Percentiles rank a stretch among this genome's conserved stretches.
phyloP scores from a whole-genome alignment of 2,113 vertebrate genomes.

The Chaetodon trifascialis region DNA sequence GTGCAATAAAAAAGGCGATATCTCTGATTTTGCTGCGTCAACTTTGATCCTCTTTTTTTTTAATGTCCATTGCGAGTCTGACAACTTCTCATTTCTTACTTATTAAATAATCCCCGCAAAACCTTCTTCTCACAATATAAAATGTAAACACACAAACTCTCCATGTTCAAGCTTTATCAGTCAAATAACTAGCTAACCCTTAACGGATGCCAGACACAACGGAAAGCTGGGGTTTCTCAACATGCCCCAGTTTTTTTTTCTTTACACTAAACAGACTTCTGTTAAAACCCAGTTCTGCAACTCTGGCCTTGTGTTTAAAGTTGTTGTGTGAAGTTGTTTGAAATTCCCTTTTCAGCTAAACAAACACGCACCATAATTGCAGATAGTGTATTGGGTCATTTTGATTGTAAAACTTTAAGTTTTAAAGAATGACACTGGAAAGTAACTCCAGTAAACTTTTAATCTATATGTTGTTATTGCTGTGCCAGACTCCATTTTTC shows the following conservation, averaged over 20 bases:
- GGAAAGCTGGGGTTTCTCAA: background rate
- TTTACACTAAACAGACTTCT: background rate
- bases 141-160: conserved; percentile 10
- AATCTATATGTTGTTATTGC: conserved; percentile 72
- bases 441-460: conserved; percentile 60
- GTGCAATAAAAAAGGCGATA: background rate
- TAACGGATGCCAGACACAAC: conserved; percentile 49
- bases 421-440: conserved; percentile 42
- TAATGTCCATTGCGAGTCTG: background rate
- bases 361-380: conserved; percentile 18
- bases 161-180: conserved; percentile 12
- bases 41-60: background rate
- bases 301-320: conserved; percentile 5
- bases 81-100: too few relatives aligned
- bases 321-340: background rate
- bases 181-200: conserved; percentile 34
- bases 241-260: background rate
- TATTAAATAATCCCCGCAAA: background rate
- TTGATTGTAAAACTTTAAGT: conserved; percentile 40
- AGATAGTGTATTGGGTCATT: conserved; percentile 16
- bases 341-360: conserved; percentile 1
- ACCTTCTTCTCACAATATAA: conserved; percentile 13
- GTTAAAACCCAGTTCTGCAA: background rate
- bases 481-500: conserved; percentile 72
- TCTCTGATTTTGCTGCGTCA: background rate